Conservation (phyloP, 1,140 invertebrate genomes). For the Drosophila dunni region DNA sequence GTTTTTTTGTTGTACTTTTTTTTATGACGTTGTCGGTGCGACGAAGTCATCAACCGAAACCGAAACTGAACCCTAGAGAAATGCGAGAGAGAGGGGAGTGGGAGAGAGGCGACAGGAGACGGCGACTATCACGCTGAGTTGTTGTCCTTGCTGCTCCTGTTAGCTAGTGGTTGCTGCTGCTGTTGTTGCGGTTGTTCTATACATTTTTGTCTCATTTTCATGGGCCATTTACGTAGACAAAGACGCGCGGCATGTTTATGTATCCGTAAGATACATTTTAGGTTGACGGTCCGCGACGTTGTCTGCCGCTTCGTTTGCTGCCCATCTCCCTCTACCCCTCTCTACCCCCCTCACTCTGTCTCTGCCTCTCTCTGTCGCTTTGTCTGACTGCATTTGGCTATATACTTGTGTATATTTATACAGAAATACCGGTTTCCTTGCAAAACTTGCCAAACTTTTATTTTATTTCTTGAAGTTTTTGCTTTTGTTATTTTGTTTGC, state of each 20-base stretch:
- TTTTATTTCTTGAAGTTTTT: constrained; percentile 37
- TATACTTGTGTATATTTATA: constrained; percentile 32
- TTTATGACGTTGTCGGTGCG: constrained; percentile 62
- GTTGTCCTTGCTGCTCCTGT: constrained; percentile 38
- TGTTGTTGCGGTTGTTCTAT: constrained; percentile 51
- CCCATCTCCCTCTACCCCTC: constrained; percentile 24
- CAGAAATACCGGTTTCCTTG: constrained; percentile 63
- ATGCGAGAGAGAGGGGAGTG: background rate
- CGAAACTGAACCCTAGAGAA: constrained; percentile 8
- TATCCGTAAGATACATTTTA: constrained; percentile 80
- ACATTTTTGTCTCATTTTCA: constrained; percentile 77
- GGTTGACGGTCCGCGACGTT: constrained; percentile 51
- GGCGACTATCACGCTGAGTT: constrained; percentile 69
- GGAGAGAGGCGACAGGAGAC: background rate
- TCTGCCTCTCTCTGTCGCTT: constrained; percentile 3
- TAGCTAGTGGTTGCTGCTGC: constrained; percentile 15
- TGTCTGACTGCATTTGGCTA: constrained; percentile 40
- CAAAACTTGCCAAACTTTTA: constrained; percentile 42
- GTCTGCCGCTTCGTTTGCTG: constrained; percentile 26
- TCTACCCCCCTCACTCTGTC: constrained; percentile 1
- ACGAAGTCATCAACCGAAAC: constrained; percentile 55
- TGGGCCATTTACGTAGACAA: constrained; percentile 82
- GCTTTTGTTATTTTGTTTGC: constrained; percentile 14
- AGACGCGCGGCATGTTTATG: constrained; percentile 78
- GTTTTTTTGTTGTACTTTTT: constrained; percentile 26